phyloP scores from a whole-genome alignment of 1,140 invertebrate species.

The Zelostemma sp. region DNA sequence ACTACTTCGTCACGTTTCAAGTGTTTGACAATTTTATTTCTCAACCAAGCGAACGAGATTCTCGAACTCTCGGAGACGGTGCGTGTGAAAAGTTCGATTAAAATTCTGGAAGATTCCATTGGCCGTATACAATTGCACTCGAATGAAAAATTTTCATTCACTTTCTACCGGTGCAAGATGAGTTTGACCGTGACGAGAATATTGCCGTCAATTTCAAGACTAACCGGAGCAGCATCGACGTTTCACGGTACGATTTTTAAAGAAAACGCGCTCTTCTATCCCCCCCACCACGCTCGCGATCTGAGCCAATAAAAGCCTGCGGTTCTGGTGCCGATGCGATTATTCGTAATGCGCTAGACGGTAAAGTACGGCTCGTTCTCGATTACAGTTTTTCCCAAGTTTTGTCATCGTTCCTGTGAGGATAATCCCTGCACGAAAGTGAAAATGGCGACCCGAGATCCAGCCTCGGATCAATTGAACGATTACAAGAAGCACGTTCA shows the following conservation, averaged over 20 bases:
- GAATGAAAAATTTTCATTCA: no score
- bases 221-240: not conserved
- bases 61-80: no score
- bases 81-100: no score
- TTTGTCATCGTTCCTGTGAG: not conserved
- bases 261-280: not conserved
- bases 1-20: no score
- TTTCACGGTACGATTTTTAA: conserved; percentile 1
- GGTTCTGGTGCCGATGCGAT: not conserved
- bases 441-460: conserved; percentile 68
- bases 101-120: not conserved
- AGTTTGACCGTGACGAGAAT: not conserved
- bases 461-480: conserved; percentile 78
- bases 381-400: not conserved
- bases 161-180: not conserved
- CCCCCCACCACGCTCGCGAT: not conserved
- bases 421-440: not conserved
- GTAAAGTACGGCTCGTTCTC: not conserved
- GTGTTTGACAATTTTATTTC: no score
- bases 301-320: not conserved
- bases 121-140: no score
- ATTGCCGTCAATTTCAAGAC: not conserved
- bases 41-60: no score
- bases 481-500: conserved; percentile 75
- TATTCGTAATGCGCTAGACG: not conserved